These are phyloP conservation scores for Asobara japonica DNA, from an alignment of 1,140 invertebrate genomes.

Conservation along the genomic window DNA sequence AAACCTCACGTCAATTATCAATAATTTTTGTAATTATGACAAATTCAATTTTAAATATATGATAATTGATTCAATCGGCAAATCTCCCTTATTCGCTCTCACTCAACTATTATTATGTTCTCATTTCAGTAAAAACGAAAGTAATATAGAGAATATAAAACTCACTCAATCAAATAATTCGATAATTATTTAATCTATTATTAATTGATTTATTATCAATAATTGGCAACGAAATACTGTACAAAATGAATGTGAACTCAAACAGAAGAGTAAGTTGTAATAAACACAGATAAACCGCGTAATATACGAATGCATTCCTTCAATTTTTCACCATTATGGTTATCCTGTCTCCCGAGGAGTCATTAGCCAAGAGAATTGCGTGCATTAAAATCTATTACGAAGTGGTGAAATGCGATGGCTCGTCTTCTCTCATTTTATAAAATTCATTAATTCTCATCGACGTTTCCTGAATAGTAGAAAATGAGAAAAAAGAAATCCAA, in stretches of 20 bases:
- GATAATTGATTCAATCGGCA: constrained; percentile 37
- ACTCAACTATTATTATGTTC: constrained; percentile 31
- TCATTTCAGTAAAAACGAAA: not conserved
- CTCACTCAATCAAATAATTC: constrained; percentile 35
- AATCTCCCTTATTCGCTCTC: constrained; percentile 38
- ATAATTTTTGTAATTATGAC: not conserved
- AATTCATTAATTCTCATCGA: too few species aligned
- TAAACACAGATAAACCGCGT: not conserved
- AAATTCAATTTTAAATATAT: not conserved
- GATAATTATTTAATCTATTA: constrained; percentile 47
- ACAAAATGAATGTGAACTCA: constrained; percentile 49
- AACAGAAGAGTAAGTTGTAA: not conserved
- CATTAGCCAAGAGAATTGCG: not conserved
- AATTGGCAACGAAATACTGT: constrained; percentile 60
- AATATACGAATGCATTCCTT: not conserved
- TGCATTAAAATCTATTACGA: not conserved
- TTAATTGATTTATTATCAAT: not conserved
- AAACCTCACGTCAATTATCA: not conserved
- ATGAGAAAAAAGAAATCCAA: too few species aligned
- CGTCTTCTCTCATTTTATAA: not conserved
- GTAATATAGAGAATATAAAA: constrained; percentile 11
- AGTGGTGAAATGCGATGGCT: not conserved
- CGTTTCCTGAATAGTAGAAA: too few species aligned
- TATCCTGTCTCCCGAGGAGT: not conserved
- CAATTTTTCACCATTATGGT: not conserved